These are phyloP conservation scores for Leucophenga montana DNA, from an alignment of 2,888 invertebrate species.

Conservation along the genomic window DNA sequence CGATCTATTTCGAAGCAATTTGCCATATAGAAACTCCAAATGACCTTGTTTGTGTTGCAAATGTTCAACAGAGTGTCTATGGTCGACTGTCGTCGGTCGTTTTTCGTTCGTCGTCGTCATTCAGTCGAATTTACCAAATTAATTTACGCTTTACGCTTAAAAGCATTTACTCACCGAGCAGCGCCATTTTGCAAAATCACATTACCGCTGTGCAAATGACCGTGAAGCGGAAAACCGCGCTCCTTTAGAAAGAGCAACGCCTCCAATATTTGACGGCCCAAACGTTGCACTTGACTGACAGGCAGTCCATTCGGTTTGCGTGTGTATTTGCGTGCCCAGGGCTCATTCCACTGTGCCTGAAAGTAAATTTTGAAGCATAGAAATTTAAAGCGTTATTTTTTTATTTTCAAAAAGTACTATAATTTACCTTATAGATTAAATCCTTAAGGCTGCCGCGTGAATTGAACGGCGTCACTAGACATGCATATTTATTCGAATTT, in stretches of 20 bases:
- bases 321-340: constrained; percentile 84
- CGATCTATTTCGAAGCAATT: too few species aligned
- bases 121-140: constrained; percentile 40
- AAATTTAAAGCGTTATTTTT: background rate
- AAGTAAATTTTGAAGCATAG: background rate
- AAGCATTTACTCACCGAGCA: constrained; percentile 78
- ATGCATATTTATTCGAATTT: constrained; percentile 77
- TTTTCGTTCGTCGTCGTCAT: background rate
- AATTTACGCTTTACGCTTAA: constrained; percentile 36
- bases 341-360: constrained; percentile 86
- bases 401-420: background rate
- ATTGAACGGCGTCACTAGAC: constrained; percentile 88
- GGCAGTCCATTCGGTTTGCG: constrained; percentile 81
- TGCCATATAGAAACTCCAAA: background rate
- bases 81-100: too few species aligned
- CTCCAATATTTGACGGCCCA: constrained; percentile 90
- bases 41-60: background rate
- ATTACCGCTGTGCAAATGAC: constrained; percentile 92
- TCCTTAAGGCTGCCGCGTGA: constrained; percentile 90
- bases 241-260: constrained; percentile 88
- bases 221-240: constrained; percentile 89
- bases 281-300: constrained; percentile 86
- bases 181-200: constrained; percentile 93
- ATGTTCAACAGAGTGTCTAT: too few species aligned
- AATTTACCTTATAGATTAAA: constrained; percentile 86